A percentile compares a stretch with the other conserved stretches of the same genome.
phyloP scores from a whole-genome alignment of 1,140 invertebrate species.

The Orussus abietinus region DNA sequence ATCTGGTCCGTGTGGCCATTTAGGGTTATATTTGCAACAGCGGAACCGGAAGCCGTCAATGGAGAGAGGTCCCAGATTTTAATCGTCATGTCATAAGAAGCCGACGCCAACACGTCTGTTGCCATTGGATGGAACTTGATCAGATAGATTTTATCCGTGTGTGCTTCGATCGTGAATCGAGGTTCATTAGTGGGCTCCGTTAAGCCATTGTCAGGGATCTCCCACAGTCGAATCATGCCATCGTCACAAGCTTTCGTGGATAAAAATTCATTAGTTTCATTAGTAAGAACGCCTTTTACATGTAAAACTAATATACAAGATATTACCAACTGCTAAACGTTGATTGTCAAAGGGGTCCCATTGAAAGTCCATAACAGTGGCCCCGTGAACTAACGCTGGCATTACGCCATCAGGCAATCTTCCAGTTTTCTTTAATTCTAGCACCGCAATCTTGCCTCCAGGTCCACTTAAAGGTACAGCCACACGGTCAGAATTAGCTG shows the following conservation, averaged over 20 bases:
- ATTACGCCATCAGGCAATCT: constrained; percentile 76
- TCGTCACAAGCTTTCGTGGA: constrained; percentile 74
- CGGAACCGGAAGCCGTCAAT: constrained; percentile 43
- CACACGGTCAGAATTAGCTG: constrained; percentile 78
- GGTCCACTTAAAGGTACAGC: constrained; percentile 84
- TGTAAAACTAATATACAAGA: not conserved
- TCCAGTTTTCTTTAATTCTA: constrained; percentile 78
- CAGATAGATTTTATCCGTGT: constrained; percentile 87
- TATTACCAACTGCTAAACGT: constrained; percentile 70
- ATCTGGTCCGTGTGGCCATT: constrained; percentile 79
- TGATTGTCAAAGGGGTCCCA: constrained; percentile 88
- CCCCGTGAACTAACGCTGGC: constrained; percentile 82
- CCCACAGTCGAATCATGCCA: constrained; percentile 85
- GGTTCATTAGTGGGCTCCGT: constrained; percentile 68
- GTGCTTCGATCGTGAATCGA: constrained; percentile 61
- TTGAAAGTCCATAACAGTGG: constrained; percentile 85
- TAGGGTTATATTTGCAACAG: constrained; percentile 56
- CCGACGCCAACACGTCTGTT: constrained; percentile 76
- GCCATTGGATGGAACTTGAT: constrained; percentile 89
- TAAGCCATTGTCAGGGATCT: constrained; percentile 68
- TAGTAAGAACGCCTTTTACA: not conserved
- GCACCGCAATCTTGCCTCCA: constrained; percentile 83
- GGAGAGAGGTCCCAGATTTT: constrained; percentile 74
- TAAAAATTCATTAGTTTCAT: too few species aligned
- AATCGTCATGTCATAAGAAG: constrained; percentile 86